Evolutionary conservation across 1,140 invertebrate genomes (phyloP), one percentile per base, ranked within the genome.

Genomic region (Paraescarpia echinospica): DNA sequence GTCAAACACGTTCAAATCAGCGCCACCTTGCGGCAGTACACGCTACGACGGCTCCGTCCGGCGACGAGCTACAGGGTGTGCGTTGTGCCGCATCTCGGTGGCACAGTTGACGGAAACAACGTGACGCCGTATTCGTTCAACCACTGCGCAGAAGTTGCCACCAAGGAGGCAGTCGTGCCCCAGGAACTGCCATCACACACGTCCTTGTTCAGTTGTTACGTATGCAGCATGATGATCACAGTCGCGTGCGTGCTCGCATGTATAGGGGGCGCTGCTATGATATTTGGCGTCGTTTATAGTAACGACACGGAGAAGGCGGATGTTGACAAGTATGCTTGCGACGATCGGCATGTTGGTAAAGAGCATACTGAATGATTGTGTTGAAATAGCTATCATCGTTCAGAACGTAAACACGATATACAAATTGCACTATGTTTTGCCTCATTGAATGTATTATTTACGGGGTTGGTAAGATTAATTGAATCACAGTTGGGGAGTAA

Each of bases 31-130:
- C 31, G 90, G 27, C 34, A 93, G 34, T 93, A 77, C 59, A 91
- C 4, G 27, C 31, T 93, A 18, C 31, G 34, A 91, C 35, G 51
- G 31, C 92, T 93, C 6, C 48, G 51, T 5, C 59, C 92, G 18
- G 33, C 33, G 1, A 91, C 92, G 27, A 93, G 91, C 77, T 93
- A 93, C 91, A 88, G 92, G 35, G 89, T 93, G 22, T 93, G 92
- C 34, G 35, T 93, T 9, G 33, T 88, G 88, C 91, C 91, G 33
- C 92, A 92, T 22, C 27, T 92, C 33, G 92, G n/a, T 12, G 77
- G 88, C 34, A 14, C 51, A 8, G 35, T 33, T 12, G 34, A 34
- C 31, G 35, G 35, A 18, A 51, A 34, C 31, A 92, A 35, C 35
- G 89, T 89, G 31, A 88, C 34, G 35, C 90, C 90, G 34, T 31